Percentiles rank a stretch among this genome's conserved stretches.
Conservation (phyloP, 2,888 invertebrate genomes). For the Phaonia tiefii region DNA sequence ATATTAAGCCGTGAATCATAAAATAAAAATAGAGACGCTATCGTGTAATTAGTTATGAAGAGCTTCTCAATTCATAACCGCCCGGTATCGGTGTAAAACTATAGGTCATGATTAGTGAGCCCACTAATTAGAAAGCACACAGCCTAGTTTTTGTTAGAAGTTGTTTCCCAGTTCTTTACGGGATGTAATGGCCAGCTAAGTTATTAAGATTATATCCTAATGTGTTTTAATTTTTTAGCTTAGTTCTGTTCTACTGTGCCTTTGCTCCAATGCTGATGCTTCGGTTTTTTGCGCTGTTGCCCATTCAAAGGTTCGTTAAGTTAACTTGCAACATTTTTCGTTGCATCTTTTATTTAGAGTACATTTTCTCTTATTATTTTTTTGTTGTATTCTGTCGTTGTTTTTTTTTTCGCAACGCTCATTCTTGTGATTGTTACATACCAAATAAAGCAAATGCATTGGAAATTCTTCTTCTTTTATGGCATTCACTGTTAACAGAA, state of each 20-base stretch:
- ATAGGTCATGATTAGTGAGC: too few species aligned
- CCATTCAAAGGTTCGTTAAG: constrained; percentile 56
- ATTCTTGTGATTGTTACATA: constrained; percentile 64
- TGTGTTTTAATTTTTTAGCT: too few species aligned
- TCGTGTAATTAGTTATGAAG: too few species aligned
- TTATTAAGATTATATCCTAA: too few species aligned
- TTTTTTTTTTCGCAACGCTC: constrained; percentile 37
- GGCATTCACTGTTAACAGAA: constrained; percentile 49
- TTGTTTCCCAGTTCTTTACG: too few species aligned
- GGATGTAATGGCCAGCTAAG: too few species aligned
- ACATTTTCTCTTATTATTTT: constrained; percentile 63
- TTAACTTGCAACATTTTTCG: constrained; percentile 67
- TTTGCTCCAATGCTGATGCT: constrained; percentile 17
- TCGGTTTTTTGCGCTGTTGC: constrained; percentile 43
- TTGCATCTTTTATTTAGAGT: constrained; percentile 65
- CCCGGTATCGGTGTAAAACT: too few species aligned
- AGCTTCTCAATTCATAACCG: too few species aligned
- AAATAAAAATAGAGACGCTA: too few species aligned
- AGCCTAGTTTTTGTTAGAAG: too few species aligned
- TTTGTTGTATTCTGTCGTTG: constrained; percentile 31
- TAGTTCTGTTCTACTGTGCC: constrained; percentile 63
- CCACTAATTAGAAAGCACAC: too few species aligned
- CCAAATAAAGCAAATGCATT: constrained; percentile 65
- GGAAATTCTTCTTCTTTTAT: constrained; percentile 64
- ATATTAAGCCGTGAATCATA: too few species aligned